Percentiles rank a stretch among this genome's conserved stretches.
These are phyloP conservation scores for Thunnus maccoyii DNA, from an alignment of 2,113 vertebrate genomes.

Conservation along the genomic window DNA sequence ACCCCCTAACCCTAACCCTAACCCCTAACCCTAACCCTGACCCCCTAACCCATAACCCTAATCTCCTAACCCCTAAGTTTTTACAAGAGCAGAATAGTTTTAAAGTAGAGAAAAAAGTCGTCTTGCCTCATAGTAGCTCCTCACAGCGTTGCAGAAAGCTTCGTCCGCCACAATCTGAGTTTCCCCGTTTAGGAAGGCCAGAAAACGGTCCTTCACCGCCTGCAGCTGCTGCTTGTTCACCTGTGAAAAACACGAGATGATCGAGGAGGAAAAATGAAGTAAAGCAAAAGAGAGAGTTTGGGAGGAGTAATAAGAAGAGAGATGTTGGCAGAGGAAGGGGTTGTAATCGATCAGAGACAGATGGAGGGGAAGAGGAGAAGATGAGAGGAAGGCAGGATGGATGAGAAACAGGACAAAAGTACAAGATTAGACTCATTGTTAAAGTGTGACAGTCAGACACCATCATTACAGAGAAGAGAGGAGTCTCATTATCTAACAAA, in stretches of 20 bases:
- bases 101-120: neutral
- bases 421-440: constrained; percentile 52
- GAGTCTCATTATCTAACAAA: constrained; percentile 37
- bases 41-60: no score
- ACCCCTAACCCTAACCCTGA: no score
- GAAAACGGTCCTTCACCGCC: constrained; percentile 92
- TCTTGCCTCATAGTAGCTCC: constrained; percentile 95
- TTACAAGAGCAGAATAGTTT: no score
- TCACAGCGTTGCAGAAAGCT: constrained; percentile 96
- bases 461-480: neutral
- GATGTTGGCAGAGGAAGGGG: neutral
- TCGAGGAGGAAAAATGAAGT: neutral
- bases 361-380: constrained; percentile 21
- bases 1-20: no score
- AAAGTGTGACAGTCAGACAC: constrained; percentile 20
- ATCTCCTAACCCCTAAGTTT: no score
- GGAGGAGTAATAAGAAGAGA: neutral
- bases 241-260: constrained; percentile 72
- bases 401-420: constrained; percentile 40
- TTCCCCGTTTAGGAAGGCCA: constrained; percentile 94
- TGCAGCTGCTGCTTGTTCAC: constrained; percentile 97
- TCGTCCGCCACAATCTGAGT: constrained; percentile 96
- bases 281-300: neutral
- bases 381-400: neutral
- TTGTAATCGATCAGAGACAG: constrained; percentile 5